Evolutionary conservation across 2,797 vertebrate species (phyloP).

Genomic region (Fistularia commersonii): DNA sequence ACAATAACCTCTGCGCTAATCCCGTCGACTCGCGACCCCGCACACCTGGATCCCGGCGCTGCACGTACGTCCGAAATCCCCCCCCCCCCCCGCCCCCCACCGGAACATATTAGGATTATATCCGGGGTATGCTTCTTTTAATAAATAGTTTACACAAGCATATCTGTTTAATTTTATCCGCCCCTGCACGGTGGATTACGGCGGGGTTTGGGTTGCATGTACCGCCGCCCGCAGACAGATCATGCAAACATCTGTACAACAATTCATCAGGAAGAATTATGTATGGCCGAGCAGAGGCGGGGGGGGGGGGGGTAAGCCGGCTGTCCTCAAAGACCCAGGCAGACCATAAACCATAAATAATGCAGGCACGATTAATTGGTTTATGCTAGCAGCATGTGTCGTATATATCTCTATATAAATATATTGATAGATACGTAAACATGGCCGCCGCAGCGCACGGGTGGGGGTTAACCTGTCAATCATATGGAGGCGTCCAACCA

Average conservation of each 20-base stretch:
- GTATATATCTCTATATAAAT: too few species aligned
- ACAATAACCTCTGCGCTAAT: constrained; percentile 83
- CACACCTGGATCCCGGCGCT: constrained; percentile 84
- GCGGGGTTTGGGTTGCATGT: constrained; percentile 70
- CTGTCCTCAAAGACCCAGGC: constrained; percentile 35
- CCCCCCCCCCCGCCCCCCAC: constrained; percentile 68
- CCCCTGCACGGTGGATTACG: constrained; percentile 81
- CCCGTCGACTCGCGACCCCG: constrained; percentile 80
- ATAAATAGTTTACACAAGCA: constrained; percentile 84
- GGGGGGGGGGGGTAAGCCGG: constrained; percentile 35
- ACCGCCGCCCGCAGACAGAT: constrained; percentile 51
- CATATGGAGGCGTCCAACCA: too few species aligned
- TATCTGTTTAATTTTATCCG: constrained; percentile 79
- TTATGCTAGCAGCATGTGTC: constrained; percentile 60
- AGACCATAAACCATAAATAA: constrained; percentile 52
- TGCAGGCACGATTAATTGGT: constrained; percentile 54
- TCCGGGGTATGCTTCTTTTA: constrained; percentile 78
- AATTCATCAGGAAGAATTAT: constrained; percentile 62
- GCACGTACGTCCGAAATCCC: constrained; percentile 67
- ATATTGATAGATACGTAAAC: constrained; percentile 21
- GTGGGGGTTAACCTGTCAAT: too few species aligned
- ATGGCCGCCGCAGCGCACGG: too few species aligned
- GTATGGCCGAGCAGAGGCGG: constrained; percentile 36
- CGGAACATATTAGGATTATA: constrained; percentile 87
- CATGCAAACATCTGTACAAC: constrained; percentile 72